Conservation (phyloP, 1,140 invertebrate species). For the Zaprionus davidi region DNA sequence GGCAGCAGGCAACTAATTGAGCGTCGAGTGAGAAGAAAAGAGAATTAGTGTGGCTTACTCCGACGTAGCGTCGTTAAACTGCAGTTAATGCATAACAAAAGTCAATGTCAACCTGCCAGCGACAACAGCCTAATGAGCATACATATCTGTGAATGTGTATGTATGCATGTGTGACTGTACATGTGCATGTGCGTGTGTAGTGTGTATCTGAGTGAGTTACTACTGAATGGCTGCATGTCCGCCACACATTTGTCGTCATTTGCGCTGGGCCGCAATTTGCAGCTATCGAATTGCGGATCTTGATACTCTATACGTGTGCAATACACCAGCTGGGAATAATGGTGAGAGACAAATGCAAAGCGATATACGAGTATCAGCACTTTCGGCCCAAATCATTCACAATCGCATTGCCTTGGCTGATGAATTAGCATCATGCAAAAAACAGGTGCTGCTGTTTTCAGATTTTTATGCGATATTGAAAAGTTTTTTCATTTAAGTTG, state of each 20-base stretch:
- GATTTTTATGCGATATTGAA: neutral
- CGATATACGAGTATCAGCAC: neutral
- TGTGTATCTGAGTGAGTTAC: constrained; percentile 13
- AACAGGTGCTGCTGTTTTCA: neutral
- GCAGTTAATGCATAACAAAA: constrained; percentile 68
- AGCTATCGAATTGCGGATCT: constrained; percentile 46
- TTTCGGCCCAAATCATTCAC: neutral
- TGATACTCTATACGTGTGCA: constrained; percentile 37
- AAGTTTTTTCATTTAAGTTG: neutral
- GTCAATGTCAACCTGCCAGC: constrained; percentile 64
- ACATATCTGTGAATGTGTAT: too few species aligned
- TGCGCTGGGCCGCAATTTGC: constrained; percentile 49
- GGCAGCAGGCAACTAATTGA: neutral
- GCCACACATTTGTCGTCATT: constrained; percentile 54
- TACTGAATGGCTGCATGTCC: constrained; percentile 60
- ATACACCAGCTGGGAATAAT: constrained; percentile 1
- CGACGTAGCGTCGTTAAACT: constrained; percentile 62
- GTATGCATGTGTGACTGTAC: neutral
- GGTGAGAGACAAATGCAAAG: neutral
- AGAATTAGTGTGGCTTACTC: constrained; percentile 17
- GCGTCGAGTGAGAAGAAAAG: neutral
- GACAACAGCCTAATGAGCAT: constrained; percentile 39
- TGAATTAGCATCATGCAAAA: neutral
- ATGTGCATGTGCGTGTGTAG: constrained; percentile 5
- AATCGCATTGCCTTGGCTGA: neutral